A percentile compares a stretch with the other conserved stretches of the same genome.
These are phyloP conservation scores for Graptemys geographica DNA, from an alignment of 2,797 vertebrate species.

Conservation along the genomic window DNA sequence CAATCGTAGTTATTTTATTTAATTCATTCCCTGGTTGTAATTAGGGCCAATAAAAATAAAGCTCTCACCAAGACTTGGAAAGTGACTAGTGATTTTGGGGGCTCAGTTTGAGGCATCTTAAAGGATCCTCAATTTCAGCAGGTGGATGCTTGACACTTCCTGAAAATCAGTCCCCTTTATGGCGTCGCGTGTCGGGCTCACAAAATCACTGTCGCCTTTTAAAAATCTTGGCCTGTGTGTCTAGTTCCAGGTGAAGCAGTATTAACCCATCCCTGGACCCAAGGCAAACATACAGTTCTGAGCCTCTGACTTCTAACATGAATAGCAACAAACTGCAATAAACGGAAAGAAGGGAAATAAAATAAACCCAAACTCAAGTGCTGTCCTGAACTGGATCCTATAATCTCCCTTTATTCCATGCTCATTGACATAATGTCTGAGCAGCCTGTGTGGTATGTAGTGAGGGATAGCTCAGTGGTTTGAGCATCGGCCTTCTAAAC, in stretches of 20 bases:
- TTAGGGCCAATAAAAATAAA: not conserved
- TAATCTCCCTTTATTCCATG: not conserved
- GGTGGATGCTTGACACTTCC: too few species aligned
- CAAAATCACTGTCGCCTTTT: too few species aligned
- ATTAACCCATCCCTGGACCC: not conserved
- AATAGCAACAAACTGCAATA: not conserved
- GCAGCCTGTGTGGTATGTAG: not conserved
- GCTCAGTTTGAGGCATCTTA: rapidly evolving
- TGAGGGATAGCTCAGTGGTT: not conserved
- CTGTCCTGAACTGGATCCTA: not conserved
- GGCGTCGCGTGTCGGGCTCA: too few species aligned
- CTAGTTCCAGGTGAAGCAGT: not conserved
- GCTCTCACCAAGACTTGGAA: not conserved
- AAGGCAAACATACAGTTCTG: not conserved
- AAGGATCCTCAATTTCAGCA: not conserved
- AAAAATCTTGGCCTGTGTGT: too few species aligned
- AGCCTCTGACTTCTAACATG: not conserved
- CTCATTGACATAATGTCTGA: not conserved
- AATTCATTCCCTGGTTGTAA: not conserved
- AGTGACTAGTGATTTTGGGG: rapidly evolving
- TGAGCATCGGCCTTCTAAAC: too few species aligned
- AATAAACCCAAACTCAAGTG: not conserved
- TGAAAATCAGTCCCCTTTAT: too few species aligned
- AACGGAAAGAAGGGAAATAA: not conserved
- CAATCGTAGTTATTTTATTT: not conserved